A percentile compares a stretch with the other conserved stretches of the same genome.
Conservation (phyloP, 2,888 invertebrate species). For the Amblyteles armatorius region DNA sequence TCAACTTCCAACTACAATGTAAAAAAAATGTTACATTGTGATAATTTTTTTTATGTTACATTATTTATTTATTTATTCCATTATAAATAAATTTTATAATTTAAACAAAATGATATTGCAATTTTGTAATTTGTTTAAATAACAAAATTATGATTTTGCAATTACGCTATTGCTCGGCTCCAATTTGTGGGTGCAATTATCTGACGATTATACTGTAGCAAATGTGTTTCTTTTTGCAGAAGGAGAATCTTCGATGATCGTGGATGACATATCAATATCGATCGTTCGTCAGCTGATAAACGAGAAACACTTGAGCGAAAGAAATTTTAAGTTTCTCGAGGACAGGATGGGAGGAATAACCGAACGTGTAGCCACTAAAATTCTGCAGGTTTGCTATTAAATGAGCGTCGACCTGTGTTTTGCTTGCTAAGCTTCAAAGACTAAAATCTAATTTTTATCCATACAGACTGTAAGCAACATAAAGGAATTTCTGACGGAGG, state of each 20-base stretch:
- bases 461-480: constrained; percentile 84
- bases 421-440: neutral
- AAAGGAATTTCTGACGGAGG: constrained; percentile 73
- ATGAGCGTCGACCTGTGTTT: neutral
- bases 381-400: constrained; percentile 85
- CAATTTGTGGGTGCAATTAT: neutral
- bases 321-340: constrained; percentile 87
- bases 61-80: no score
- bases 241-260: constrained; percentile 85
- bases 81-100: no score
- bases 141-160: neutral
- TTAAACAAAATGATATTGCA: no score
- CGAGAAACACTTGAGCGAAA: constrained; percentile 87
- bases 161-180: neutral
- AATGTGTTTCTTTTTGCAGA: neutral
- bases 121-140: neutral
- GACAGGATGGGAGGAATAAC: constrained; percentile 88
- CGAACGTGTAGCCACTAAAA: constrained; percentile 86
- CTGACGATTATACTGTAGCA: neutral
- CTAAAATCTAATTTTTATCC: constrained; percentile 41
- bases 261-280: constrained; percentile 88
- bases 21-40: no score
- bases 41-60: neutral
- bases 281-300: constrained; percentile 88
- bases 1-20: neutral